Conservation (phyloP, 2,888 invertebrate species). For the Oligia latruncula region DNA sequence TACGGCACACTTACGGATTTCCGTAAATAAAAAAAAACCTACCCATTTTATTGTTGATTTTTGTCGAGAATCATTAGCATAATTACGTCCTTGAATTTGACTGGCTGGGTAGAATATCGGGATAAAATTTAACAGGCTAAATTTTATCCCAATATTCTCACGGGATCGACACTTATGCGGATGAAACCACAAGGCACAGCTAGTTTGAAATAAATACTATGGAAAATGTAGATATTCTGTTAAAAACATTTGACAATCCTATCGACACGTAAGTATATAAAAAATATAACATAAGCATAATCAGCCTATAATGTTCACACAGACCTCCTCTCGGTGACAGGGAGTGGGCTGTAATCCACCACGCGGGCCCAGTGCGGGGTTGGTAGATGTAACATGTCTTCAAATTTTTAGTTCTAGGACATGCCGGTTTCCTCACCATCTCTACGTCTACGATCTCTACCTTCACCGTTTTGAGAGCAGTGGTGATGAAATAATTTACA, state of each 20-base stretch:
- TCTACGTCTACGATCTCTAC: too few species aligned
- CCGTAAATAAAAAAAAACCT: too few species aligned
- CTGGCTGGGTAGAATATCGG: too few species aligned
- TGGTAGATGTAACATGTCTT: background rate
- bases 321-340: background rate
- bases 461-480: background rate
- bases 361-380: background rate
- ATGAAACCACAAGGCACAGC: too few species aligned
- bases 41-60: too few species aligned
- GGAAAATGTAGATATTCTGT: background rate
- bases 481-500: background rate
- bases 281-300: background rate
- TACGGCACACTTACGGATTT: too few species aligned
- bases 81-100: too few species aligned
- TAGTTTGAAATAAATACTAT: background rate
- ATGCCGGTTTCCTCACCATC: too few species aligned
- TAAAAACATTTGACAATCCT: background rate
- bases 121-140: too few species aligned
- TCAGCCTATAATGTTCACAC: background rate
- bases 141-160: too few species aligned
- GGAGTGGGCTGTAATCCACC: background rate
- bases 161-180: too few species aligned
- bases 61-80: too few species aligned
- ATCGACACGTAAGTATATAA: background rate
- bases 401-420: background rate